These are phyloP conservation scores for Micropoecilia bifurca DNA, from an alignment of 2,797 vertebrate species.

Conservation along the genomic window DNA sequence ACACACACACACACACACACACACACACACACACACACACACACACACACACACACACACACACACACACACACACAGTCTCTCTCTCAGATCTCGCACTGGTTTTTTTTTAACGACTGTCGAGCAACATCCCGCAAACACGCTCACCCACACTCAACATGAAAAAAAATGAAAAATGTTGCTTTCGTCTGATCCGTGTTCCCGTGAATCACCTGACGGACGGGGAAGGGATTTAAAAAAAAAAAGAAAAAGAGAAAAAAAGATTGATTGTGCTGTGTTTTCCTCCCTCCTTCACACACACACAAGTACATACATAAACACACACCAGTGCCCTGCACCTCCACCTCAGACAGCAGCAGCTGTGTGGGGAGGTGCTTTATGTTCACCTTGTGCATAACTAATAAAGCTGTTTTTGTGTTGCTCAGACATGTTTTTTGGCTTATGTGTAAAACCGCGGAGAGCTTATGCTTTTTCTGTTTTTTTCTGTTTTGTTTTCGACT, in stretches of 20 bases:
- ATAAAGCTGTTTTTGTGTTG: slow-evolving; percentile 73
- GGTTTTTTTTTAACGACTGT: slow-evolving; percentile 61
- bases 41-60: no score
- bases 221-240: slow-evolving; percentile 52
- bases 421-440: slow-evolving; percentile 74
- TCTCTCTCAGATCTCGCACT: slow-evolving; percentile 54
- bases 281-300: slow-evolving; percentile 28
- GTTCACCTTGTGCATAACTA: slow-evolving; percentile 74
- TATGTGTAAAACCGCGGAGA: slow-evolving; percentile 61
- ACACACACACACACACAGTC: slow-evolving; percentile 32
- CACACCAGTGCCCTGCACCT: slow-evolving; percentile 60
- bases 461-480: slow-evolving; percentile 33
- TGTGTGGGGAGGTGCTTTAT: slow-evolving; percentile 60
- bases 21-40: no score
- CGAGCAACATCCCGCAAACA: slow-evolving; percentile 57
- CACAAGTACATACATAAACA: slow-evolving; percentile 30
- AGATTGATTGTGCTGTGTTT: slow-evolving; percentile 45
- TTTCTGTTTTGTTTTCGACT: slow-evolving; percentile 4
- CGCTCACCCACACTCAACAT: slow-evolving; percentile 25
- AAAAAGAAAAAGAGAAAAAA: slow-evolving; percentile 46
- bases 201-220: slow-evolving; percentile 67
- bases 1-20: no score
- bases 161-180: slow-evolving; percentile 31
- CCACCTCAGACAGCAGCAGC: slow-evolving; percentile 51
- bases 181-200: slow-evolving; percentile 69